These are phyloP conservation scores for Drosophila imparisetae DNA, from an alignment of 2,888 invertebrate species.

Conservation along the genomic window DNA sequence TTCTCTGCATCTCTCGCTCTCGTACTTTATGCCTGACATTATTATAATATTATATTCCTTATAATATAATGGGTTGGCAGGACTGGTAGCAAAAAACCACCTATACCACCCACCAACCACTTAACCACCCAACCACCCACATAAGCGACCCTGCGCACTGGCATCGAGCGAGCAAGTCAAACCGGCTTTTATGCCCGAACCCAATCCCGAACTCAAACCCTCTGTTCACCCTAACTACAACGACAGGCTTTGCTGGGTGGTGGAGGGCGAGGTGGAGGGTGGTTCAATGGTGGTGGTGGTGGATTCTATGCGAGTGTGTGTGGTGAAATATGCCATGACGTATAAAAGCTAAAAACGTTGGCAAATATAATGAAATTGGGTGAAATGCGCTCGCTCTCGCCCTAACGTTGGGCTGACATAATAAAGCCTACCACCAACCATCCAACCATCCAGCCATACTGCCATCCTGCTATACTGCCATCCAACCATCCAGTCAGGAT, in stretches of 20 bases:
- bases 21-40: conserved; percentile 79
- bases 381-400: conserved; percentile 69
- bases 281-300: conserved; percentile 30
- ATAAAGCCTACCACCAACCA: conserved; percentile 74
- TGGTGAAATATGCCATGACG: conserved; percentile 81
- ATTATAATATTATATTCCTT: conserved; percentile 82
- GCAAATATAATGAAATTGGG: conserved; percentile 82
- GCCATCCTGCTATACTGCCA: conserved; percentile 3
- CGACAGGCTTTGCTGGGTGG: conserved; percentile 7
- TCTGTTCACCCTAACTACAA: conserved; percentile 7
- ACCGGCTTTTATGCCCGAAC: conserved; percentile 71
- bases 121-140: conserved; percentile 38
- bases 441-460: background rate
- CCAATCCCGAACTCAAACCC: conserved; percentile 21
- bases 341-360: conserved; percentile 81
- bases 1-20: conserved; percentile 48
- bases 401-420: conserved; percentile 69
- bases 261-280: background rate
- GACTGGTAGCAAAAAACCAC: conserved; percentile 65
- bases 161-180: conserved; percentile 40
- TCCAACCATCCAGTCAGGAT: conserved; percentile 40
- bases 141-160: conserved; percentile 71
- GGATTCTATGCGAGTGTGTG: conserved; percentile 57
- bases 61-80: conserved; percentile 81
- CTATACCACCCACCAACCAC: conserved; percentile 30